These are phyloP conservation scores for Nomada flava DNA, from an alignment of 2,888 invertebrate genomes.

Conservation along the genomic window DNA sequence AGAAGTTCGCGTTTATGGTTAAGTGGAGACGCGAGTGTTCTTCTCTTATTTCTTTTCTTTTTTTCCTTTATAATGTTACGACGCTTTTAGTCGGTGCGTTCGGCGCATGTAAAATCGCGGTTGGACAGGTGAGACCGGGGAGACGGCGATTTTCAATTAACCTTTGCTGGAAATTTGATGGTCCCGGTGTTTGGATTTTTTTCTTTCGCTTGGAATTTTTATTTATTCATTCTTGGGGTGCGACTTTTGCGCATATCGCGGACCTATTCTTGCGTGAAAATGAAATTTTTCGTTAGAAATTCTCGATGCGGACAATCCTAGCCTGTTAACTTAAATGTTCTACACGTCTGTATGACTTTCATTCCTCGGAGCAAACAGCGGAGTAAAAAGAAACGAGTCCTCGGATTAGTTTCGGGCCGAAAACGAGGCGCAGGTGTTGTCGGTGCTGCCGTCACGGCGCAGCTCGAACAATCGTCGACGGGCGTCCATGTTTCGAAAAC, in stretches of 20 bases:
- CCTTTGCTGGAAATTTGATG: too few species aligned
- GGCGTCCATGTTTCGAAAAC: constrained; percentile 80
- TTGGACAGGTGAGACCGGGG: neutral
- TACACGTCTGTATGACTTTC: neutral
- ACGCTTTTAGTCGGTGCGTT: too few species aligned
- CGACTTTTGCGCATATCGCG: neutral
- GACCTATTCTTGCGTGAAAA: too few species aligned
- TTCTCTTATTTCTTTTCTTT: neutral
- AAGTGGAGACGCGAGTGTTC: constrained; percentile 10
- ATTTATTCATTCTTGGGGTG: neutral
- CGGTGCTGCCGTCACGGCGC: constrained; percentile 64
- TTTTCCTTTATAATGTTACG: too few species aligned
- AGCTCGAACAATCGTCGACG: constrained; percentile 66
- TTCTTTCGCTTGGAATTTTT: constrained; percentile 13
- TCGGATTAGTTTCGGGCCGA: constrained; percentile 49
- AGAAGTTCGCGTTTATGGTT: constrained; percentile 56
- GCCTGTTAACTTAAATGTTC: too few species aligned
- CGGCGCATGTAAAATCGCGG: too few species aligned
- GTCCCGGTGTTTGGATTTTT: constrained; percentile 10
- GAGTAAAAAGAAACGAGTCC: constrained; percentile 1
- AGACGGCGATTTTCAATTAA: constrained; percentile 10
- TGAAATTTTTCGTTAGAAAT: too few species aligned
- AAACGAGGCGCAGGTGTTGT: constrained; percentile 65
- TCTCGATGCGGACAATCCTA: too few species aligned
- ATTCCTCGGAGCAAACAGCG: too few species aligned